These are phyloP conservation scores for Bovichtus variegatus DNA, from an alignment of 2,797 vertebrate species.

Conservation along the genomic window DNA sequence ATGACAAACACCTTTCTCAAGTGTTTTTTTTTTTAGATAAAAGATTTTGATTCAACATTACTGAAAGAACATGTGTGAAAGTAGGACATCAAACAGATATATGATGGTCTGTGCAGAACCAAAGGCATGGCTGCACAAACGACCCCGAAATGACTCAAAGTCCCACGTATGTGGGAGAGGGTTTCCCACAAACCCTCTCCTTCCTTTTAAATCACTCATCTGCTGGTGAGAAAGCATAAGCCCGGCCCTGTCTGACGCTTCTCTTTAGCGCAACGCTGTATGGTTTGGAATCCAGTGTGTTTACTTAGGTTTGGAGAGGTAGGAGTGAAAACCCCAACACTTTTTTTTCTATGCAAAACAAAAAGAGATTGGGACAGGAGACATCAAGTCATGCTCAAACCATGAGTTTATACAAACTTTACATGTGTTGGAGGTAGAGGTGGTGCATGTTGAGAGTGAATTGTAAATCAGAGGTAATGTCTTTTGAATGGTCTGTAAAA, in stretches of 20 bases:
- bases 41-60: not conserved
- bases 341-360: constrained; percentile 57
- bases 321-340: constrained; percentile 68
- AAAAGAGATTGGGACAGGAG: constrained; percentile 39
- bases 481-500: constrained; percentile 49
- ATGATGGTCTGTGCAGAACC: constrained; percentile 44
- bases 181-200: constrained; percentile 74
- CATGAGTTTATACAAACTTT: constrained; percentile 28
- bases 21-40: not conserved
- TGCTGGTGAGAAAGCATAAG: constrained; percentile 79
- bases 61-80: constrained; percentile 17
- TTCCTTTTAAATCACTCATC: constrained; percentile 80
- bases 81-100: constrained; percentile 46
- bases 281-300: constrained; percentile 80
- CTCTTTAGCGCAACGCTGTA: constrained; percentile 71
- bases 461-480: constrained; percentile 36
- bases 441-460: constrained; percentile 24
- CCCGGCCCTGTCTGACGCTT: constrained; percentile 60
- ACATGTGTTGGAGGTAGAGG: constrained; percentile 30
- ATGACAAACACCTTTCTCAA: constrained; percentile 17
- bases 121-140: constrained; percentile 43
- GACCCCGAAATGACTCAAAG: constrained; percentile 68
- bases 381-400: constrained; percentile 40
- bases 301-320: constrained; percentile 79
- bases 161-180: constrained; percentile 60